Conservation (phyloP, 2,888 invertebrate species). For the Anoplius nigerrimus region DNA sequence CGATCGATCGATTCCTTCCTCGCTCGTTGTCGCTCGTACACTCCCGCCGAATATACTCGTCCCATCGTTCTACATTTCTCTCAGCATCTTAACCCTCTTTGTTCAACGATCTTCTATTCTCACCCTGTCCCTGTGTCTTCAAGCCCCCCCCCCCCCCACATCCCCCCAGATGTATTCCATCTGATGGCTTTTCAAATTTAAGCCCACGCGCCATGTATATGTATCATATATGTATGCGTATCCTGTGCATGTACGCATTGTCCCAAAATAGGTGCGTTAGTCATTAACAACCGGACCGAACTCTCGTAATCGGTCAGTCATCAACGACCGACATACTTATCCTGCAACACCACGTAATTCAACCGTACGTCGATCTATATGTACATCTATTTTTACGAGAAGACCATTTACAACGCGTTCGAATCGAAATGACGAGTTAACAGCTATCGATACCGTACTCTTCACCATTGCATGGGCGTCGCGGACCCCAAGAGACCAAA, state of each 20-base stretch:
- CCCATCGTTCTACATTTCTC: neutral
- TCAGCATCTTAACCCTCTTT: slow-evolving; percentile 1
- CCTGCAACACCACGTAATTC: slow-evolving; percentile 22
- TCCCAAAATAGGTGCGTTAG: too few relatives aligned
- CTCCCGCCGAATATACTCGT: neutral
- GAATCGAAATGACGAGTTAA: slow-evolving; percentile 22
- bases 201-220: too few relatives aligned
- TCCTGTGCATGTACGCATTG: too few relatives aligned
- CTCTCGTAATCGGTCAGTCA: too few relatives aligned
- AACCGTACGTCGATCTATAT: slow-evolving; percentile 31
- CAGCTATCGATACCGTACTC: neutral
- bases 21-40: slow-evolving; percentile 20
- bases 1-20: slow-evolving; percentile 44
- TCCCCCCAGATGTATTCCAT: neutral
- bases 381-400: slow-evolving; percentile 36
- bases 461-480: too few relatives aligned
- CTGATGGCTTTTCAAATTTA: neutral
- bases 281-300: too few relatives aligned
- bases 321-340: neutral
- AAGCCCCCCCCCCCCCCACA: neutral
- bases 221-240: too few relatives aligned
- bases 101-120: neutral
- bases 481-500: too few relatives aligned
- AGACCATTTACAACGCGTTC: slow-evolving; percentile 37
- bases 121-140: neutral